phyloP scores from a whole-genome alignment of 2,113 vertebrate species.

The Seriola dumerili region DNA sequence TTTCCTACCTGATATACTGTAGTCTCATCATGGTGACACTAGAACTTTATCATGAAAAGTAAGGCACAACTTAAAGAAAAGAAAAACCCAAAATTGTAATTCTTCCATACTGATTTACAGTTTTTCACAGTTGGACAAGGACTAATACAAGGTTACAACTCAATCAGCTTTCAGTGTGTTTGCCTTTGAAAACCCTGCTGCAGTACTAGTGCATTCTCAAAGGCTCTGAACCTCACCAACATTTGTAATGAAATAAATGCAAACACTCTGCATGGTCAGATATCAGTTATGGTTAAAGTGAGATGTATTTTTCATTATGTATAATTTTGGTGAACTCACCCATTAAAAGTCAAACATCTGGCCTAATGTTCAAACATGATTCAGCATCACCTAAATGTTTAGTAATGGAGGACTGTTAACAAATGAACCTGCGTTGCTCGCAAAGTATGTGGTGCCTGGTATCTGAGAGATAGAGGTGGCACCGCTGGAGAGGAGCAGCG shows the following conservation, averaged over 20 bases:
- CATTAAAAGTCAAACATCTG: slow-evolving; percentile 11
- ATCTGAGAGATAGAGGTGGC: slow-evolving; percentile 14
- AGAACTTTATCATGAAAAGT: not conserved
- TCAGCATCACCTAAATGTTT: slow-evolving; percentile 1
- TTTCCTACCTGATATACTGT: not conserved
- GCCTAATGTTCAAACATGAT: not conserved
- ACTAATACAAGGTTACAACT: not conserved
- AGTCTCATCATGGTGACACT: not conserved
- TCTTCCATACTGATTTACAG: not conserved
- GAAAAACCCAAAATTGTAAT: not conserved
- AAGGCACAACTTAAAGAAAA: not conserved
- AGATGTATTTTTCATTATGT: not conserved
- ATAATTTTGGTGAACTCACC: not conserved
- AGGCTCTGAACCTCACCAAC: not conserved
- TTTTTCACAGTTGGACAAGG: not conserved
- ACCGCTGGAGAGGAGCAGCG: slow-evolving; percentile 14
- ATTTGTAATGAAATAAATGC: not conserved
- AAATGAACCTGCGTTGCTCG: not conserved
- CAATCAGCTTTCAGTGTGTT: not conserved
- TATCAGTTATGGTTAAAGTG: not conserved
- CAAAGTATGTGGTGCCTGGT: not conserved
- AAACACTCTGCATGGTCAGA: not conserved
- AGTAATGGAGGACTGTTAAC: not conserved
- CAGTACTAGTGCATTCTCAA: not conserved
- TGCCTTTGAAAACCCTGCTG: slow-evolving; percentile 1